Base-by-base conservation (phyloP, 2,888 invertebrate species). In the Pseudococcus longispinus region DNA sequence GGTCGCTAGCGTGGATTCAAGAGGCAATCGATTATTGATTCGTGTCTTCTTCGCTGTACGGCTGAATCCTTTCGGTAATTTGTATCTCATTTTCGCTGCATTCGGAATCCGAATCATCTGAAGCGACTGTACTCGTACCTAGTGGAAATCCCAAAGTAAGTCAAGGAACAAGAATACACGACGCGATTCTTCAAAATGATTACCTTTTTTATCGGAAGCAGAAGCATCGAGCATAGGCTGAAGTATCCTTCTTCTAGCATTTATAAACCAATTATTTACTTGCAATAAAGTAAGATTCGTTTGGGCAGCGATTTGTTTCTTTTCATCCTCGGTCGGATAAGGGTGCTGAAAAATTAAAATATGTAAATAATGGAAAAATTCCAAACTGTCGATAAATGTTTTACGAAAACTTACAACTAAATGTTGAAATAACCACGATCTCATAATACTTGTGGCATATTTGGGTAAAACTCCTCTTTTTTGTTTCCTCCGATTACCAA, bases 391-490 rank as follows among this genome's bases (percentile, higher is more conserved):
- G 1, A 15, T 1, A n/a, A 42, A 18, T 20, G 4, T 26, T 26
- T 5, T 82, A 18, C 23, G 6, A 44, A 51, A 42, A 91, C 94
- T 93, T 91, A 97, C 98, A 91, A 97, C 97, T 90, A 98, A 93
- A 91, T 98, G 98, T 91, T 98, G 97, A 92, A 98, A 98, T 88
- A 98, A 93, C 98, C 98, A 98, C 86, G 97, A 96, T 89, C 98
- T 92, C 97, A 98, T 97, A 89, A 97, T 97, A 91, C 97, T 97
- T 86, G 98, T 98, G 89, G 98, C 98, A 90, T 97, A 96, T 90
- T 98, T 95, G 46, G 98, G 98, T 90, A 98, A 93, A 89, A 98
- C 97, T 18, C 98, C 98, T 18, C 98, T 93, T 92, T 96, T 96
- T 90, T 94, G 95, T 89, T 91, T 91, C 89, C 91, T 91, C 89